Evolutionary conservation across 1,140 invertebrate genomes (phyloP).

Genomic region (Aradophagus sp.): DNA sequence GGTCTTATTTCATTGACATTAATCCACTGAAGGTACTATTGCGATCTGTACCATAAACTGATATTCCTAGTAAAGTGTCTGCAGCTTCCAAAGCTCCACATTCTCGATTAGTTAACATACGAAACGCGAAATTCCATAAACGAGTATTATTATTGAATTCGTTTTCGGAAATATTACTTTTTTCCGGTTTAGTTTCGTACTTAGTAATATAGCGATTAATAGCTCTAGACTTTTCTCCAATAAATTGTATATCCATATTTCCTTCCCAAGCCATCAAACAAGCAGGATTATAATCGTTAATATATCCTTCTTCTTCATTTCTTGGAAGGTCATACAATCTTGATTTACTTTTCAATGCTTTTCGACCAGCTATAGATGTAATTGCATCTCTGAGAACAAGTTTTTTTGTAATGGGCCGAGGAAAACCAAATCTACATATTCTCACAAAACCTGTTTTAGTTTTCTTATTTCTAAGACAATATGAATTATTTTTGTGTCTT

Average conservation of each 20-base stretch:
- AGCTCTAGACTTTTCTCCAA: too few species aligned
- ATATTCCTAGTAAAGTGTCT: conserved; percentile 54
- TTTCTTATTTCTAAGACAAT: conserved; percentile 18
- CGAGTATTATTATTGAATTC: too few species aligned
- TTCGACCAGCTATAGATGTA: conserved; percentile 1
- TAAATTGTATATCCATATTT: too few species aligned
- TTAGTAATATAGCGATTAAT: too few species aligned
- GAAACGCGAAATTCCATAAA: background rate
- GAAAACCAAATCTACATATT: conserved; percentile 21
- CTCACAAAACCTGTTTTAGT: conserved; percentile 2
- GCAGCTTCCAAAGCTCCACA: too few species aligned
- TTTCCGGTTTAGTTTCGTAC: too few species aligned
- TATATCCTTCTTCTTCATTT: too few species aligned
- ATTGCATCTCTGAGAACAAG: conserved; percentile 5
- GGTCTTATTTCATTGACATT: conserved; percentile 49
- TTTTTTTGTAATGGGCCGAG: conserved; percentile 3
- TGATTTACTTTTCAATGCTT: conserved; percentile 5
- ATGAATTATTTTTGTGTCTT: conserved; percentile 16
- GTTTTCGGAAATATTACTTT: too few species aligned
- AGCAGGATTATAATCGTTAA: too few species aligned
- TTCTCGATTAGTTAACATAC: too few species aligned
- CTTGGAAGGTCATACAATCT: background rate
- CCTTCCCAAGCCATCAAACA: too few species aligned
- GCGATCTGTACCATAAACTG: conserved; percentile 56
- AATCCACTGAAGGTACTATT: conserved; percentile 58